Base-by-base conservation (phyloP, 2,888 invertebrate species). In the Ypsolopha sequella region DNA sequence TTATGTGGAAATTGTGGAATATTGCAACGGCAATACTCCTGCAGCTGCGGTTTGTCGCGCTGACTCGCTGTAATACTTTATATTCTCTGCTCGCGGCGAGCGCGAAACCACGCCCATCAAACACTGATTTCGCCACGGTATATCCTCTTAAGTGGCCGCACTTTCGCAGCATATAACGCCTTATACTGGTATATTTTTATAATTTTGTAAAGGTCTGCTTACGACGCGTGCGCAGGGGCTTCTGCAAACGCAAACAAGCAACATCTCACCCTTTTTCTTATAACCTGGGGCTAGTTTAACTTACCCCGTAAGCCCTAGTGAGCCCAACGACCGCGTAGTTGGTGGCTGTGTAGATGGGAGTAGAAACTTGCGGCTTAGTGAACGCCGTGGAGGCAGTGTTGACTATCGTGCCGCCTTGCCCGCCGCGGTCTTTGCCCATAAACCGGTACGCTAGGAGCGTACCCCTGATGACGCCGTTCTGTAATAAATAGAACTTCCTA, bases 381-480 rank as follows among this genome's bases (percentile, higher is more conserved):
- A 92, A 91, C 35, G 91, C 90, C 35, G 91, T 92, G 50, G 93
- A 92, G 1, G 93, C 92, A 6, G 91, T 91, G 75, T 94, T 94
- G 46, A 95, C 87, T 51, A 95, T 91, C 46, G 89, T 88, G n/a
- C 94, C 94, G 11, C 93, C 93, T 48, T 89, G 87, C 0, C 93
- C 93, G 11, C 93, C 93, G 60, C 91, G 90, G 70, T 94, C 93
- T 60, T 90, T 90, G 33, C 93, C 91, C 88, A 95, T 88, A 70
- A 91, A 92, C 52, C 93, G 89, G 67, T 93, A 90, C 3, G 93
- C 94, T 41, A 94, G 77, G 47, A 93, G 75, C 2, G 92, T 91
- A 10, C 93, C 93, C 53, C 93, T 89, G 56, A 94, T 93, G 7
- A 92, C 91, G 2, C 94, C 94, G 65, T 93, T 94, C 92, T 92